A percentile compares a stretch with the other conserved stretches of the same genome.
Conservation (phyloP, 2,888 invertebrate genomes). For the Yponomeuta evonymella region DNA sequence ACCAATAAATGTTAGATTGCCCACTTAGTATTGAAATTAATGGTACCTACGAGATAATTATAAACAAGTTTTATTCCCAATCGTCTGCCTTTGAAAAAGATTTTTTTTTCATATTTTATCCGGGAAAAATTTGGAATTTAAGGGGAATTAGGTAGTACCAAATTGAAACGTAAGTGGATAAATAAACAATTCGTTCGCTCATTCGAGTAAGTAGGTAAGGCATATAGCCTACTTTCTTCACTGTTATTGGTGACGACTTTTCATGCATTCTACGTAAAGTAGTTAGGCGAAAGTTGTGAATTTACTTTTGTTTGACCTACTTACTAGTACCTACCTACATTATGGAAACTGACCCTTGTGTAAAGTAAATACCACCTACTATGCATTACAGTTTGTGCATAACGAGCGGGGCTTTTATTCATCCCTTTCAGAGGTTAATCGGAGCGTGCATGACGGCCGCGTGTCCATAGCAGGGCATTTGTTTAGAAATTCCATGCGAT, state of each 20-base stretch:
- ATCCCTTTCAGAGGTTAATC: conserved; percentile 1
- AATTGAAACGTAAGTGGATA: too few species aligned
- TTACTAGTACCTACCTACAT: neutral
- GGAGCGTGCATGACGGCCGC: neutral
- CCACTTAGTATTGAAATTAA: neutral
- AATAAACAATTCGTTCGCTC: too few species aligned
- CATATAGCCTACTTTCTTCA: too few species aligned
- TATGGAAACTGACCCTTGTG: neutral
- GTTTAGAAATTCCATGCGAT: neutral
- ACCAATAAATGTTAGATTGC: neutral
- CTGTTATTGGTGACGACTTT: too few species aligned
- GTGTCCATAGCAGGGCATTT: neutral
- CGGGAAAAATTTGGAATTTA: too few species aligned
- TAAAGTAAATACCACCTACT: neutral
- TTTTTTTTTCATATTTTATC: too few species aligned
- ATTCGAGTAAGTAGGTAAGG: too few species aligned
- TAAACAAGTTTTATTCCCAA: neutral
- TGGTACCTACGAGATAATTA: neutral
- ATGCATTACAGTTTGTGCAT: neutral
- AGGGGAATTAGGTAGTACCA: too few species aligned
- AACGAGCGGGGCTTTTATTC: neutral
- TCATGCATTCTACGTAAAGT: too few species aligned
- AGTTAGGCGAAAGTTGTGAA: neutral
- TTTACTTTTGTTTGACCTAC: neutral
- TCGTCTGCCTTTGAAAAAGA: too few species aligned